Conservation (phyloP, 2,797 vertebrate species). For the Tenualosa ilisha region DNA sequence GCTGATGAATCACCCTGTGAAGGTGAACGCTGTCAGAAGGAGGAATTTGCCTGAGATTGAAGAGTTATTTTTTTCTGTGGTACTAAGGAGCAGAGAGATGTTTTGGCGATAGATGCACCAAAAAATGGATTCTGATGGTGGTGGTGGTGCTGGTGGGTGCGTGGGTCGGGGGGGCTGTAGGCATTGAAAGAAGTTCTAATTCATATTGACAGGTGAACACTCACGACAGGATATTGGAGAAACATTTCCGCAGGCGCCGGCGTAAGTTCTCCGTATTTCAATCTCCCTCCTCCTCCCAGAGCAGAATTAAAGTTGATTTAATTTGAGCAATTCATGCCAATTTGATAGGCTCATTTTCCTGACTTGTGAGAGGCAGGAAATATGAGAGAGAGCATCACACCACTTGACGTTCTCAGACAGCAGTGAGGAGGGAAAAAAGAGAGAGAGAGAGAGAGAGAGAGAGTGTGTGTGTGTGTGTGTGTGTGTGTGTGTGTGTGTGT, state of each 20-base stretch:
- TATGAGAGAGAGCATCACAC: slow-evolving; percentile 64
- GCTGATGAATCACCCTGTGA: not conserved
- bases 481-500: not conserved
- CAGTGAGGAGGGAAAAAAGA: not conserved
- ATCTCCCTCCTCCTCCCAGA: not conserved
- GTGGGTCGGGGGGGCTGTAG: not conserved
- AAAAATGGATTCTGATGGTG: not conserved
- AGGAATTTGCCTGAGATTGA: not conserved
- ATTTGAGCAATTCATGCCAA: slow-evolving; percentile 53
- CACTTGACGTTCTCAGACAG: slow-evolving; percentile 51
- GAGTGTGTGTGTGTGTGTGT: not conserved
- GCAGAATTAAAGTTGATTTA: slow-evolving; percentile 52
- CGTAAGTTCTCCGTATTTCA: slow-evolving; percentile 3
- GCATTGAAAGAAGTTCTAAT: slow-evolving; percentile 4
- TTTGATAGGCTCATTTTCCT: slow-evolving; percentile 53
- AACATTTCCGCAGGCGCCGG: not conserved
- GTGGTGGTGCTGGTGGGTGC: not conserved
- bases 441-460: not conserved
- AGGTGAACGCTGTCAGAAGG: not conserved
- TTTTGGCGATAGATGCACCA: not conserved
- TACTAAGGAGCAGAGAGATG: not conserved
- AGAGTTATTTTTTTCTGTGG: not conserved
- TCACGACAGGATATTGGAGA: slow-evolving; percentile 19
- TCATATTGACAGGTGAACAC: slow-evolving; percentile 16
- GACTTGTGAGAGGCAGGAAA: slow-evolving; percentile 74